Evolutionary conservation across 2,797 vertebrate species (phyloP).

Genomic region (Parauchenoglanis punctatus): DNA sequence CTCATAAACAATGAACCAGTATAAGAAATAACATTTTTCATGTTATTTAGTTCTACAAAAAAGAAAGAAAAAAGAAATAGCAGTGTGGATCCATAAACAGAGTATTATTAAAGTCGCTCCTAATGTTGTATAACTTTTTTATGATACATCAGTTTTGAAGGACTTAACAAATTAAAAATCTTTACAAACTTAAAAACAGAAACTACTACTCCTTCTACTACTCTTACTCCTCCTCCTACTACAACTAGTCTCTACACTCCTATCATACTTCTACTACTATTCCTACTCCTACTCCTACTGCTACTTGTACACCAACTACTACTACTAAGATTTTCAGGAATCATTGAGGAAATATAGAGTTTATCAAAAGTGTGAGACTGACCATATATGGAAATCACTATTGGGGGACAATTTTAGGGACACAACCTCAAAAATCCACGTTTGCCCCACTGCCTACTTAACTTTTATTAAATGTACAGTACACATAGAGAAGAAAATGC

Average conservation of each 20-base stretch:
- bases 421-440: background rate
- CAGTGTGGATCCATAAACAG: background rate
- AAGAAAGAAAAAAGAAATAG: background rate
- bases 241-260: background rate
- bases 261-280: too few relatives aligned
- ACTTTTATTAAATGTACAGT: background rate
- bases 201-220: background rate
- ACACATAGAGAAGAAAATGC: background rate
- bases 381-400: background rate
- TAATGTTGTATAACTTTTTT: background rate
- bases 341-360: background rate
- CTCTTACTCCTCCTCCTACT: background rate
- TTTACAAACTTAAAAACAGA: too few relatives aligned
- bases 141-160: background rate
- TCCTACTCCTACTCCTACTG: background rate
- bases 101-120: background rate
- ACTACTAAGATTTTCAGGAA: background rate
- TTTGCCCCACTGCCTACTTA: background rate
- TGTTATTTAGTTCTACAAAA: background rate
- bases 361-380: background rate
- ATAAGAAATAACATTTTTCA: background rate
- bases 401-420: background rate
- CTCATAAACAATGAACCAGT: background rate
- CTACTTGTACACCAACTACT: background rate
- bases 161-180: background rate